Conservation (phyloP, 2,888 invertebrate genomes). For the Orthosia incerta region DNA sequence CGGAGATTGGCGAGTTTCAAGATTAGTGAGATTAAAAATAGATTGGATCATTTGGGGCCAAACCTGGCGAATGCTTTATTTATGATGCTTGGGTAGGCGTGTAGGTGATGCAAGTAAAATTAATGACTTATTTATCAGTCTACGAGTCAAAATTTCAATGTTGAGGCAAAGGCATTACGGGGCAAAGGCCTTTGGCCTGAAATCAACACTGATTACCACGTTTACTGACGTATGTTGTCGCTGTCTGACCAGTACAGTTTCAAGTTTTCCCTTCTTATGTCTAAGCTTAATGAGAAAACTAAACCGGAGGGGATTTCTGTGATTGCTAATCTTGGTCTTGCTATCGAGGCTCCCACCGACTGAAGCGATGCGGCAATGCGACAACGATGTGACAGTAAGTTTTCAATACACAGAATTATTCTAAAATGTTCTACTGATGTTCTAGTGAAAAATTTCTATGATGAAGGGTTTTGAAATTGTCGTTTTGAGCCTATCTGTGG, state of each 20-base stretch:
- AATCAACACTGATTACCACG: too few species aligned
- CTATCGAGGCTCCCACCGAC: neutral
- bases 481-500: neutral
- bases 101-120: neutral
- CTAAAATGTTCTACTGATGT: neutral
- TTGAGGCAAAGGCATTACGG: too few species aligned
- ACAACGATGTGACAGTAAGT: neutral
- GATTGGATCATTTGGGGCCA: neutral
- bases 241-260: neutral
- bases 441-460: too few species aligned
- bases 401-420: neutral
- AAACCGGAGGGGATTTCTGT: too few species aligned
- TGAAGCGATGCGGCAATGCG: neutral
- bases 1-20: constrained; percentile 11
- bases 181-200: too few species aligned
- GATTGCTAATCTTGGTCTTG: too few species aligned
- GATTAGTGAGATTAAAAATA: constrained; percentile 37
- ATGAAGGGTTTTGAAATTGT: neutral
- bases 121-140: neutral
- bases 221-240: neutral
- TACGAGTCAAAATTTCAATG: neutral
- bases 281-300: neutral
- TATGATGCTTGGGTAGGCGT: neutral
- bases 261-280: neutral
- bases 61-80: neutral